A percentile compares a stretch with the other conserved stretches of the same genome.
Evolutionary conservation across 2,888 invertebrate genomes (phyloP).

Genomic region (Glaucopsyche alexis): DNA sequence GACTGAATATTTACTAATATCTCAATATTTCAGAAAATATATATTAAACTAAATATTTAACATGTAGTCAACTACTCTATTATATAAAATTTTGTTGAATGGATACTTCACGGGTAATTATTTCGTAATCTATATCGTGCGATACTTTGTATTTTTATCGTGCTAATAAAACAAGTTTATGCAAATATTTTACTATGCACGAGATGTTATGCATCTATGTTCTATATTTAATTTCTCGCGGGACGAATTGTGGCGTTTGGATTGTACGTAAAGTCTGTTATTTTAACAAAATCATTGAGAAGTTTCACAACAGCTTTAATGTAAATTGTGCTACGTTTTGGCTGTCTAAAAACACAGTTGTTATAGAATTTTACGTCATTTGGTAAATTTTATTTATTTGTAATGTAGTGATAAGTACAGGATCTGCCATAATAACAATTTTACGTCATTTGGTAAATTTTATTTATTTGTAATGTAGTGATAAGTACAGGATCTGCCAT

Average conservation of each 20-base stretch:
- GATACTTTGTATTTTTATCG: background rate
- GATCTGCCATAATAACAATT: too few relatives aligned
- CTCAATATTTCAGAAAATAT: background rate
- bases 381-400: too few relatives aligned
- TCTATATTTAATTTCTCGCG: background rate
- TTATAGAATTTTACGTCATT: background rate
- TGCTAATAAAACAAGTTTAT: background rate
- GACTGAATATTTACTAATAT: too few relatives aligned
- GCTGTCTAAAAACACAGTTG: background rate
- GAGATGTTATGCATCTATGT: background rate
- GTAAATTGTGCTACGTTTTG: background rate
- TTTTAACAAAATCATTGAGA: background rate
- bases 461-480: too few relatives aligned
- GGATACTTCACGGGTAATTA: background rate
- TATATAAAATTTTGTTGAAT: background rate
- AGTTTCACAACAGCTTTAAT: background rate
- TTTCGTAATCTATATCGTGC: background rate
- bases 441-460: background rate
- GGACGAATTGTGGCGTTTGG: background rate
- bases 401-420: too few relatives aligned
- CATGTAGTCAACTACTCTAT: too few relatives aligned
- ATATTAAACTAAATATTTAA: too few relatives aligned
- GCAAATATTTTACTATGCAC: background rate
- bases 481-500: too few relatives aligned
- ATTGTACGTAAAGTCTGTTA: background rate